Percentiles rank a stretch among this genome's conserved stretches.
phyloP scores from a whole-genome alignment of 2,113 vertebrate genomes.

The Tylochromis polylepis region DNA sequence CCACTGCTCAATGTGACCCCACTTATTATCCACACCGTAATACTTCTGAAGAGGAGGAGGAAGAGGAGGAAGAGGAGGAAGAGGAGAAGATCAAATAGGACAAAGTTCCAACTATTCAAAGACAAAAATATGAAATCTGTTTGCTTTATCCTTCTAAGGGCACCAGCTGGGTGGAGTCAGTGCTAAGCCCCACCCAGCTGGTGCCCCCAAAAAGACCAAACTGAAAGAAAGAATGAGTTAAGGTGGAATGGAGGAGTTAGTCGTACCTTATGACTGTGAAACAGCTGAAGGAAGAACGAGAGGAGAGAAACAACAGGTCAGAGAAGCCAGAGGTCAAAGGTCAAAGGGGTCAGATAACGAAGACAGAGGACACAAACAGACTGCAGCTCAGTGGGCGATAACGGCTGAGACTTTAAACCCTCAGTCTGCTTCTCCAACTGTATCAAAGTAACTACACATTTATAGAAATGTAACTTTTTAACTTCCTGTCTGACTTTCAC shows the following conservation, averaged over 20 bases:
- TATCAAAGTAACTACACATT: neutral
- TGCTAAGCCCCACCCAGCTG: neutral
- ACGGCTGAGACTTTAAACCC: neutral
- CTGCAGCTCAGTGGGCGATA: neutral
- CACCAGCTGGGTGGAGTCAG: neutral
- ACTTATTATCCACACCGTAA: conserved; percentile 92
- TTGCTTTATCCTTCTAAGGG: neutral
- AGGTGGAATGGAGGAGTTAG: neutral
- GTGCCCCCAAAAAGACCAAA: neutral
- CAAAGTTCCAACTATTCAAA: neutral
- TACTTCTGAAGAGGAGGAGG: conserved; percentile 77
- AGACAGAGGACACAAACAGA: neutral
- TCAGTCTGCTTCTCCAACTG: neutral
- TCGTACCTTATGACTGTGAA: conserved; percentile 42
- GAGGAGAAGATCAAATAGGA: neutral
- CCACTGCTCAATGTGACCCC: conserved; percentile 97
- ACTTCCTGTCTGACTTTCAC: neutral
- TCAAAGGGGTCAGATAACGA: neutral
- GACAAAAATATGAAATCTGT: neutral
- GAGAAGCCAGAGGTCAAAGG: neutral
- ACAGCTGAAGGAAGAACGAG: conserved; percentile 24
- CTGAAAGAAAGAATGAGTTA: neutral
- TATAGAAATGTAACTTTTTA: neutral
- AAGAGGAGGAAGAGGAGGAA: neutral
- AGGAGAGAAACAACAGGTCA: neutral